Evolutionary conservation across 53 echinoderm and acorn worm genomes (phyloP).

Genomic region (Mesocentrotus franciscanus): DNA sequence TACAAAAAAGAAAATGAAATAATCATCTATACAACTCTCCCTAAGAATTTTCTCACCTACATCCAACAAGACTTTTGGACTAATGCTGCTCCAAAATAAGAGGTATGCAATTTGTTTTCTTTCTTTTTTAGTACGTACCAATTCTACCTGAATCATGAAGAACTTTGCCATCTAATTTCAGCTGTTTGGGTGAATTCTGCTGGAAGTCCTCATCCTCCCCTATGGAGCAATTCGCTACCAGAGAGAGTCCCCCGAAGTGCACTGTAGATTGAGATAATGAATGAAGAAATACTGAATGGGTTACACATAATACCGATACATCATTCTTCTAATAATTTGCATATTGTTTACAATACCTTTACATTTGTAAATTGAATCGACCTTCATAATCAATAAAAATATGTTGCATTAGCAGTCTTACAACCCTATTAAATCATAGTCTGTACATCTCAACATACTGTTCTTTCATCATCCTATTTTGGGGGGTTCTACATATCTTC

Average conservation of each 20-base stretch:
- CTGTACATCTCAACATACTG: not conserved
- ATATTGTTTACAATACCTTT: too few species aligned
- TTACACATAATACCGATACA: not conserved
- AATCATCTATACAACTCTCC: not conserved
- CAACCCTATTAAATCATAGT: too few species aligned
- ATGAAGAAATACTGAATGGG: not conserved
- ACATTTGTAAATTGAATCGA: not conserved
- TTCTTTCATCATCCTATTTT: not conserved
- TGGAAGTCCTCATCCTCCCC: conserved; percentile 13
- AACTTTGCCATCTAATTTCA: conserved; percentile 43
- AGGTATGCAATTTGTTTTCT: not conserved
- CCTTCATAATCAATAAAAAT: not conserved
- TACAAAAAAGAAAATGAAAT: not conserved
- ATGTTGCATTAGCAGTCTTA: too few species aligned
- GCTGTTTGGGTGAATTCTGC: conserved; percentile 42
- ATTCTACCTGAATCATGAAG: not conserved
- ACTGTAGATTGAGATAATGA: conserved; percentile 1
- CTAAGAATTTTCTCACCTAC: not conserved
- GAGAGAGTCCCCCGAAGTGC: not conserved
- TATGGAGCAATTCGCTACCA: not conserved
- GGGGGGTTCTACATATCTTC: not conserved
- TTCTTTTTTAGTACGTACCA: not conserved
- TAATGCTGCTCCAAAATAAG: not conserved
- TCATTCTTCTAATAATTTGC: not conserved
- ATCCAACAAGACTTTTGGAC: not conserved